Evolutionary conservation across 2,113 vertebrate species (phyloP).

Genomic region (Todiramphus saurophagus): DNA sequence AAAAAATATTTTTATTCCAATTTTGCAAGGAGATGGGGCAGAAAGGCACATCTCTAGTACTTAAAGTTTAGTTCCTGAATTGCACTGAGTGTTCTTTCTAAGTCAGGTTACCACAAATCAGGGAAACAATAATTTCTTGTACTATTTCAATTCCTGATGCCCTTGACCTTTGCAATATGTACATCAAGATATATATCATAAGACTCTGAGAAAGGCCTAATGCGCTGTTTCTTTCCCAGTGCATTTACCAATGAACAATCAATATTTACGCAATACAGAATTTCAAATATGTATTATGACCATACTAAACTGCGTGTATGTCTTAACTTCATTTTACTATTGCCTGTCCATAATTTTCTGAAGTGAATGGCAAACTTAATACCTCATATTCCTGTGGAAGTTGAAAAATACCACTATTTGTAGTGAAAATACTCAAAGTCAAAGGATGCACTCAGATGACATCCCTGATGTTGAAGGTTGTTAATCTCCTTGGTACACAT

Average conservation of each 20-base stretch:
- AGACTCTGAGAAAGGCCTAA: not conserved
- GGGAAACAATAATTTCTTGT: not conserved
- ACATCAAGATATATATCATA: not conserved
- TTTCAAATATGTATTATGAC: not conserved
- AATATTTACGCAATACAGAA: not conserved
- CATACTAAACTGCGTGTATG: not conserved
- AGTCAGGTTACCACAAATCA: not conserved
- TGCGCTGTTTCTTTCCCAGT: not conserved
- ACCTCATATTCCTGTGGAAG: not conserved
- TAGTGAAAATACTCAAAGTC: not conserved
- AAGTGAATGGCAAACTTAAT: not conserved
- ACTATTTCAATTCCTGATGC: not conserved
- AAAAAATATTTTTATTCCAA: not conserved
- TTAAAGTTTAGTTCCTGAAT: not conserved
- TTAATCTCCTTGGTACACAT: not conserved
- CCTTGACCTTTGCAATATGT: not conserved
- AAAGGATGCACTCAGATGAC: not conserved
- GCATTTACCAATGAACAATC: not conserved
- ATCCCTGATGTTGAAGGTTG: not conserved
- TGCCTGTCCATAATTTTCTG: not conserved
- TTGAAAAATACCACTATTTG: not conserved
- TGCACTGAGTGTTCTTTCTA: not conserved
- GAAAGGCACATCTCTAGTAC: not conserved
- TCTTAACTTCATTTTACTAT: not conserved
- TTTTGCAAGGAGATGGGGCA: fast-evolving